Evolutionary conservation across 2,113 vertebrate genomes (phyloP), one percentile per base, ranked within the genome.

Genomic region (Oenanthe oenanthe): DNA sequence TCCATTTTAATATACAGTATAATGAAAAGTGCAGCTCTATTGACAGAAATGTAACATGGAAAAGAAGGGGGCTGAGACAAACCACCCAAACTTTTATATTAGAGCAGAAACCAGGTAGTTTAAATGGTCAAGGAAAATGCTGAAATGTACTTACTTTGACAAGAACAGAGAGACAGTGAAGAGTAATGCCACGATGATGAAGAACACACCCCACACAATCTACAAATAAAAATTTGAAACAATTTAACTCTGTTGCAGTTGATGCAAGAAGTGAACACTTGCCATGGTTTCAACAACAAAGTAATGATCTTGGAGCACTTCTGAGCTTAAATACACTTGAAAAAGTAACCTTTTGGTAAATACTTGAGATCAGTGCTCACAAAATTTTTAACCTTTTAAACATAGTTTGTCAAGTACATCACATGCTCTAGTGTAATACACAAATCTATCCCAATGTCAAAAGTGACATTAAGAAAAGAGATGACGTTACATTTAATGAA

Each of bases 141-240:
- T 85, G 28, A 82, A 85, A 38, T 72, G 17, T 87, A 99, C 99
- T 99, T 98, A 99, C 99, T 99, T 99, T 90, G 99, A 99, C 96
- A 99, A 98, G 93, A 99, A 99, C 56, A 99, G 98, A 84, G 99
- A 98, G 65, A 99, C 95, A 25, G 97, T 98, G 96, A 99, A 99
- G 82, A 99, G 98, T 94, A 99, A 96, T 5, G 99, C 99, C 95
- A 99, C 99, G 10, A 99, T 97, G 96, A 99, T 98, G 82, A 99
- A 99, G 97, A 99, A 98, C 36, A 99, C 92, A 51, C 99, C 99
- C 97, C 99, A 98, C 38, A 99, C 88, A 96, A 99, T 98, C 99
- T 99, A 85, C 68, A 97, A 96, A 58, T 28, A 97, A 96, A 97
- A 57, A 92, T 38, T 89, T 29, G 71, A 78, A 57, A 92, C 38